A percentile compares a stretch with the other conserved stretches of the same genome.
These are phyloP conservation scores for Zygothrica quintamaculata DNA, from an alignment of 2,888 invertebrate genomes.

Conservation along the genomic window DNA sequence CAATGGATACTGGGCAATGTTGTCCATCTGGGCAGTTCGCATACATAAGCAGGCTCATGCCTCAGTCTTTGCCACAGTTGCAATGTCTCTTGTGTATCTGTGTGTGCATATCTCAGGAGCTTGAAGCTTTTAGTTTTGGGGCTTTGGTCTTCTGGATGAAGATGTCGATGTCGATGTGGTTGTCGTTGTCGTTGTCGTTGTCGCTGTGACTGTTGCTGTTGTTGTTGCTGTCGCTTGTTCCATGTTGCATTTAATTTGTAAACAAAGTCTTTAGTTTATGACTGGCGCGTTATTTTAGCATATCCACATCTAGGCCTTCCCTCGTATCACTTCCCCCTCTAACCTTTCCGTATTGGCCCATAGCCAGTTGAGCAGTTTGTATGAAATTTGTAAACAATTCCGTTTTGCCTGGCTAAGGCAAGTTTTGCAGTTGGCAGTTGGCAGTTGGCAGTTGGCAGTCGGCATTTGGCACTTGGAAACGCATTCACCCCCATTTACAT, in stretches of 20 bases:
- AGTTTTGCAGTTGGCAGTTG: constrained; percentile 24
- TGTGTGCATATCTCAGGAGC: constrained; percentile 50
- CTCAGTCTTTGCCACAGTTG: not conserved
- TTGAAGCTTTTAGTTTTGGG: constrained; percentile 31
- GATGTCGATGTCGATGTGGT: constrained; percentile 52
- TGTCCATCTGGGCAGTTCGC: constrained; percentile 50
- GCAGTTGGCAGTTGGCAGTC: constrained; percentile 11
- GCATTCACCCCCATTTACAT: constrained; percentile 56
- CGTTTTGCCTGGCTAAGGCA: constrained; percentile 5
- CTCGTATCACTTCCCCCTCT: not conserved
- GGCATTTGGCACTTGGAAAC: constrained; percentile 43
- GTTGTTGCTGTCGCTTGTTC: constrained; percentile 62
- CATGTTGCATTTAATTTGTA: constrained; percentile 81
- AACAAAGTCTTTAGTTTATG: constrained; percentile 82
- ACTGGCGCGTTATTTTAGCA: constrained; percentile 77
- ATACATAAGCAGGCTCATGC: constrained; percentile 59
- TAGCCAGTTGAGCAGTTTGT: constrained; percentile 55
- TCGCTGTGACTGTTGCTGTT: constrained; percentile 12
- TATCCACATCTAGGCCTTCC: constrained; percentile 54
- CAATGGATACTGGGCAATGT: constrained; percentile 7
- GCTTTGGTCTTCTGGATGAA: constrained; percentile 48
- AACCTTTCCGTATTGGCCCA: constrained; percentile 30
- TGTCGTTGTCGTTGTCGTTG: constrained; percentile 20
- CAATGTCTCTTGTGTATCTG: constrained; percentile 32
- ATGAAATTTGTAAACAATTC: constrained; percentile 80